Evolutionary conservation across 92 coral and sea anemone genomes (phyloP).

Genomic region (Meandrina meandrites): DNA sequence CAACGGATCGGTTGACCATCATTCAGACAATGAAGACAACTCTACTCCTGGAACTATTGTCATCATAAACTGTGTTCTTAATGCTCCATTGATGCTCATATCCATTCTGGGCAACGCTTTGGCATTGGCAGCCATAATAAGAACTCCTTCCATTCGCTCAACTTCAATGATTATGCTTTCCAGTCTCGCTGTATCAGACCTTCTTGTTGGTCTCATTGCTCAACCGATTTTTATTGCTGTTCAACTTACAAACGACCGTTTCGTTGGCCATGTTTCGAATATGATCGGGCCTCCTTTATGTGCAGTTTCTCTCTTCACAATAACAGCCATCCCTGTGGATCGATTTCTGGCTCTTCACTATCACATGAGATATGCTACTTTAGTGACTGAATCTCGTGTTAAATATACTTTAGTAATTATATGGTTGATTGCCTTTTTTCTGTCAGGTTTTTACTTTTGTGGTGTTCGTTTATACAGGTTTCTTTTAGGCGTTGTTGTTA

Average conservation of each 20-base stretch:
- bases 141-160: slow-evolving; percentile 19
- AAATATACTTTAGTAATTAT: not conserved
- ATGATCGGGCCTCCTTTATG: not conserved
- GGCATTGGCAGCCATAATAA: not conserved
- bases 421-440: too few species aligned
- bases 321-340: slow-evolving; percentile 14
- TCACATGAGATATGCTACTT: slow-evolving; percentile 30
- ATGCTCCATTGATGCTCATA: slow-evolving; percentile 19
- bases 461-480: too few species aligned
- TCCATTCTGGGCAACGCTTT: slow-evolving; percentile 20
- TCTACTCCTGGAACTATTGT: not conserved
- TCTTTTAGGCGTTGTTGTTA: too few species aligned
- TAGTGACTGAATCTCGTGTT: slow-evolving; percentile 22
- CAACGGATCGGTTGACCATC: not conserved
- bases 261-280: too few species aligned
- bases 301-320: not conserved
- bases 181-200: slow-evolving; percentile 13
- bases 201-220: not conserved
- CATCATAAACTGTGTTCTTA: not conserved
- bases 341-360: slow-evolving; percentile 8
- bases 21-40: not conserved
- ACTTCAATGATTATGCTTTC: not conserved
- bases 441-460: too few species aligned
- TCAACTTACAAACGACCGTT: too few species aligned
- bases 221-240: too few species aligned